Percentiles rank a stretch among this genome's conserved stretches.
phyloP scores from a whole-genome alignment of 1,140 invertebrate genomes.

The Sminthurinus signatus region DNA sequence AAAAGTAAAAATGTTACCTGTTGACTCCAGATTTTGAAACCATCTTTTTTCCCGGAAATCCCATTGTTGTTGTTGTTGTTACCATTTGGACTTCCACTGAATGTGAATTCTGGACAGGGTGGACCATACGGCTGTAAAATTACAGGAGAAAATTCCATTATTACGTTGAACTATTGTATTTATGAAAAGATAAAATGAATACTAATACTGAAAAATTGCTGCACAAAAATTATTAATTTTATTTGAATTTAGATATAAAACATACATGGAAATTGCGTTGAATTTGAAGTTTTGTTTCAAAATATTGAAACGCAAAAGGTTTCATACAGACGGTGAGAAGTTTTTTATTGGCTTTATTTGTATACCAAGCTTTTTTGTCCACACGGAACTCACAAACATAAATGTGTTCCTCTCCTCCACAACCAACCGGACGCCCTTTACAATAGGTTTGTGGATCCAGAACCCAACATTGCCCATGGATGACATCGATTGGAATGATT shows the following conservation, averaged over 20 bases:
- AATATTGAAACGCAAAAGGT: slow-evolving; percentile 84
- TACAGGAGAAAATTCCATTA: too few species aligned
- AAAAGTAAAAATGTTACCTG: too few species aligned
- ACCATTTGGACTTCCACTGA: too few species aligned
- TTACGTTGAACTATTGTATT: too few species aligned
- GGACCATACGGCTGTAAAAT: slow-evolving; percentile 57
- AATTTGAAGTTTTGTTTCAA: slow-evolving; percentile 70
- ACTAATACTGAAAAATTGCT: too few species aligned
- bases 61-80: too few species aligned
- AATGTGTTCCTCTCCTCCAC: slow-evolving; percentile 75
- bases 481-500: slow-evolving; percentile 83
- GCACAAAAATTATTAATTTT: too few species aligned
- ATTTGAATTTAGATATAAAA: slow-evolving; percentile 1
- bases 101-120: slow-evolving; percentile 45
- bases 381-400: slow-evolving; percentile 96
- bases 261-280: slow-evolving; percentile 76
- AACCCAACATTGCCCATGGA: slow-evolving; percentile 94
- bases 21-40: too few species aligned
- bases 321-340: slow-evolving; percentile 65
- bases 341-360: slow-evolving; percentile 66
- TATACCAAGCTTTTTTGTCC: slow-evolving; percentile 84
- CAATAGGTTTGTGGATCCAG: slow-evolving; percentile 87
- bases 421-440: slow-evolving; percentile 77
- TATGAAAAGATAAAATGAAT: too few species aligned
- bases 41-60: too few species aligned